phyloP scores from a whole-genome alignment of 1,140 invertebrate genomes.

The Drosophila gunungcola region DNA sequence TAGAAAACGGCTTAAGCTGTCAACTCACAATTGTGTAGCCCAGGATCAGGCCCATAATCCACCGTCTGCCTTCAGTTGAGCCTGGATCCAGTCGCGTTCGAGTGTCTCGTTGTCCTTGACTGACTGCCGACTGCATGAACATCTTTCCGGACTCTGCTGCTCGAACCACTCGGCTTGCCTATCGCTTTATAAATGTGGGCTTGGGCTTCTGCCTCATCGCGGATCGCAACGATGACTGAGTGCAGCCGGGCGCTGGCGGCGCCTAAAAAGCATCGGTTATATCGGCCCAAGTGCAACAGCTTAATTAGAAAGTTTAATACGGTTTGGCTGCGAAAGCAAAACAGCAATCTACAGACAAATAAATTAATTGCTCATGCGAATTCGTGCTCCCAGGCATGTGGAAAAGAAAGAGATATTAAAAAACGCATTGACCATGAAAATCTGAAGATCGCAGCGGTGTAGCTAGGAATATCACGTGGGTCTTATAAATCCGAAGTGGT shows the following conservation, averaged over 20 bases:
- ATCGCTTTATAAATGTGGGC: slow-evolving; percentile 46
- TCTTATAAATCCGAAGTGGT: slow-evolving; percentile 26
- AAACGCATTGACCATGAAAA: slow-evolving; percentile 73
- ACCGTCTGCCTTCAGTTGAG: slow-evolving; percentile 21
- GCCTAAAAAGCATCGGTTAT: slow-evolving; percentile 70
- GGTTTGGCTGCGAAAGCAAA: slow-evolving; percentile 70
- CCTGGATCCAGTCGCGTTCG: slow-evolving; percentile 47
- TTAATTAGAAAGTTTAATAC: slow-evolving; percentile 78
- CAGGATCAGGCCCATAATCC: slow-evolving; percentile 68
- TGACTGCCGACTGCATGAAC: slow-evolving; percentile 52
- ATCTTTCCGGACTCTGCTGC: slow-evolving; percentile 54
- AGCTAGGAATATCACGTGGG: slow-evolving; percentile 14
- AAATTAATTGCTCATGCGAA: slow-evolving; percentile 75
- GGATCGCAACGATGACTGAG: slow-evolving; percentile 78
- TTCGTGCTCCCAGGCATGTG: slow-evolving; percentile 63
- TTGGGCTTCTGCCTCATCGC: slow-evolving; percentile 78
- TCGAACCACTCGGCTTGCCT: slow-evolving; percentile 53
- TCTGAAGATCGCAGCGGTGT: slow-evolving; percentile 36
- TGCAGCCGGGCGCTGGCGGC: slow-evolving; percentile 61
- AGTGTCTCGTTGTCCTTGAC: slow-evolving; percentile 32
- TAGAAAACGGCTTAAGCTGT: too few relatives aligned
- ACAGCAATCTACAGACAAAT: slow-evolving; percentile 49
- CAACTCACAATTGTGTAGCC: slow-evolving; percentile 75
- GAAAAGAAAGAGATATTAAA: slow-evolving; percentile 74
- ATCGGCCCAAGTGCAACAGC: slow-evolving; percentile 55